A percentile compares a stretch with the other conserved stretches of the same genome.
Conservation (phyloP, 1,140 invertebrate genomes). For the Lepidotrigona ventralis region DNA sequence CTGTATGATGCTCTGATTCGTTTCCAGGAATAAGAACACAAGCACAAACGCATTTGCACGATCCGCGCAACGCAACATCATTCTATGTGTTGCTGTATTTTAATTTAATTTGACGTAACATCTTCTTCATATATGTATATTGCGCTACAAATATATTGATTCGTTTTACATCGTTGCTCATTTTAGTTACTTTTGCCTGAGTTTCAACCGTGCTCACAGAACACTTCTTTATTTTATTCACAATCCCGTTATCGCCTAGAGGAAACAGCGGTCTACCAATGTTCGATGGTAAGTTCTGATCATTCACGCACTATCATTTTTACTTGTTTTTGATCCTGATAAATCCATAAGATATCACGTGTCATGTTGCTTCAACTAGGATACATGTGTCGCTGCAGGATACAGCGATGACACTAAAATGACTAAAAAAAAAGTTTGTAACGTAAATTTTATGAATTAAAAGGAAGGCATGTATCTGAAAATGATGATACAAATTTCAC, state of each 20-base stretch:
- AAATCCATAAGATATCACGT: constrained; percentile 5
- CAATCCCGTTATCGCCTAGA: constrained; percentile 69
- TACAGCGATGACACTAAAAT: too few species aligned
- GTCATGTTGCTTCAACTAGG: background rate
- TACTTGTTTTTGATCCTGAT: background rate
- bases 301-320: constrained; percentile 10
- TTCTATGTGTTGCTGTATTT: background rate
- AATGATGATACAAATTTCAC: background rate
- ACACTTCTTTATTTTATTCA: constrained; percentile 72
- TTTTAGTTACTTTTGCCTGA: constrained; percentile 74
- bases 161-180: constrained; percentile 40
- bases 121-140: background rate
- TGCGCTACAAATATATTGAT: background rate
- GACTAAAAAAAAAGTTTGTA: too few species aligned
- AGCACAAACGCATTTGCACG: background rate
- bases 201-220: constrained; percentile 65
- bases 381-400: too few species aligned
- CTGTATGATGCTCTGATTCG: constrained; percentile 8
- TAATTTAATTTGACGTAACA: background rate
- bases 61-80: background rate
- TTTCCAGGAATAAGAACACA: constrained; percentile 13
- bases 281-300: constrained; percentile 76
- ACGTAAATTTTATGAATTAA: background rate
- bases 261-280: constrained; percentile 72
- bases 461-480: background rate